These are phyloP conservation scores for Betta splendens DNA, from an alignment of 2,797 vertebrate genomes.

Conservation along the genomic window DNA sequence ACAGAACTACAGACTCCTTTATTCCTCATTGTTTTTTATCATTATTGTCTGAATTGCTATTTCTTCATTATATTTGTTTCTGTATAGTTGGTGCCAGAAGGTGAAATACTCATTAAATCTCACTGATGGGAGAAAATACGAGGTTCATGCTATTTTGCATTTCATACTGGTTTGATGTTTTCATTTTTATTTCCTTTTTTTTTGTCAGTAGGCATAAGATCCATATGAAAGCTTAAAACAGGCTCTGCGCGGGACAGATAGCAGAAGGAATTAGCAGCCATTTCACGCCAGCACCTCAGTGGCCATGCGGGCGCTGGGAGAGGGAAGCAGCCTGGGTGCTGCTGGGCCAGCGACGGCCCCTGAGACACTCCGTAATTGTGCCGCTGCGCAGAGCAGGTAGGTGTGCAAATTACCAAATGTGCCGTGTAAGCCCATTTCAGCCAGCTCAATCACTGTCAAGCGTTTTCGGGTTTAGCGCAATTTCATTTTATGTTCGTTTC, in stretches of 20 bases:
- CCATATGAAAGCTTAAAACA: constrained; percentile 77
- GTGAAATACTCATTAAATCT: constrained; percentile 74
- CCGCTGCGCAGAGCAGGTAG: constrained; percentile 83
- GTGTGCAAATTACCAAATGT: constrained; percentile 87
- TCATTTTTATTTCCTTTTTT: constrained; percentile 63
- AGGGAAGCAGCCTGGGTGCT: constrained; percentile 61
- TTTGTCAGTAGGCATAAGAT: constrained; percentile 50
- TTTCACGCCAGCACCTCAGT: constrained; percentile 78
- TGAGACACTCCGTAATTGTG: constrained; percentile 81
- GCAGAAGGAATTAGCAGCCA: constrained; percentile 81
- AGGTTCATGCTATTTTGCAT: constrained; percentile 74
- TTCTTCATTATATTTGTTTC: constrained; percentile 51
- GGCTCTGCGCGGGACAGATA: constrained; percentile 82
- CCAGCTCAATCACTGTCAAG: constrained; percentile 78
- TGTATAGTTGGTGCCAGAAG: constrained; percentile 52
- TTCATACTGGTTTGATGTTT: constrained; percentile 79
- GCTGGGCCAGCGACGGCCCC: constrained; percentile 62
- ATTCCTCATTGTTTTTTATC: constrained; percentile 43
- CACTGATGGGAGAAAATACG: constrained; percentile 65
- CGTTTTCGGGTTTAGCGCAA: constrained; percentile 74
- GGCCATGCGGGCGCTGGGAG: constrained; percentile 65
- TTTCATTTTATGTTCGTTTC: constrained; percentile 68
- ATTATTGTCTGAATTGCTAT: constrained; percentile 47
- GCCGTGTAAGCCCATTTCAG: constrained; percentile 81
- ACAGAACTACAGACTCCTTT: constrained; percentile 30